Conservation (phyloP, 2,797 vertebrate species). For the Stomatorhinus walkeri region DNA sequence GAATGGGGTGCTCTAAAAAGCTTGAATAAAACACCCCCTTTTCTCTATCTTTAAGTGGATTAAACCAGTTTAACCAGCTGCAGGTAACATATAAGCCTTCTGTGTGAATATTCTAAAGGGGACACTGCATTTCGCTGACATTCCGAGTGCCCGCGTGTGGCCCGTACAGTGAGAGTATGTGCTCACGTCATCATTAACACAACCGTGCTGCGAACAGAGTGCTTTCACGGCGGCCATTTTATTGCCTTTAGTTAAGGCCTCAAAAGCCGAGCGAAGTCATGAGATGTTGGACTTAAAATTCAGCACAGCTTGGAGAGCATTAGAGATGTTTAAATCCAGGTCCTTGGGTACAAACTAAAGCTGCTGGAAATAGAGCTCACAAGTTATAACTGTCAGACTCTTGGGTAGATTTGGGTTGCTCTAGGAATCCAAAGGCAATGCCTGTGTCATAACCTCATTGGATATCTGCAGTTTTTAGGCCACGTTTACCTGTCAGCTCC, state of each 20-base stretch:
- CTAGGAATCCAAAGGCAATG: neutral
- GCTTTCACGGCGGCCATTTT: neutral
- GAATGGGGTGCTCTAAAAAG: slow-evolving; percentile 27
- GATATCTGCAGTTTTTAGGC: neutral
- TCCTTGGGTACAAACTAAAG: neutral
- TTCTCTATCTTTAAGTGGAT: slow-evolving; percentile 29
- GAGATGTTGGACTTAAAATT: slow-evolving; percentile 2
- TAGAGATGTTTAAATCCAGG: neutral
- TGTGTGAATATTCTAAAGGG: neutral
- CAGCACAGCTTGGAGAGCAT: neutral
- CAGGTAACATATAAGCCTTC: slow-evolving; percentile 23
- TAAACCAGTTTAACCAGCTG: slow-evolving; percentile 26
- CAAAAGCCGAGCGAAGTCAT: neutral
- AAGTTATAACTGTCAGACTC: neutral
- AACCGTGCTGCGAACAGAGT: neutral
- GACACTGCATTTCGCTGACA: neutral
- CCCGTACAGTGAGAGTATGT: neutral
- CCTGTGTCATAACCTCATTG: neutral
- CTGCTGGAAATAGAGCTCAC: neutral
- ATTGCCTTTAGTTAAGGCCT: neutral
- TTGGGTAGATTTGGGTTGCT: neutral
- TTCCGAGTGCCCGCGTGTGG: too few relatives aligned
- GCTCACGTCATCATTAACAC: neutral
- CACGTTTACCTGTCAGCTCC: slow-evolving; percentile 13
- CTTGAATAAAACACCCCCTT: slow-evolving; percentile 30